These are phyloP conservation scores for Odontamblyopus lacepedii DNA, from an alignment of 2,797 vertebrate genomes.

Conservation along the genomic window DNA sequence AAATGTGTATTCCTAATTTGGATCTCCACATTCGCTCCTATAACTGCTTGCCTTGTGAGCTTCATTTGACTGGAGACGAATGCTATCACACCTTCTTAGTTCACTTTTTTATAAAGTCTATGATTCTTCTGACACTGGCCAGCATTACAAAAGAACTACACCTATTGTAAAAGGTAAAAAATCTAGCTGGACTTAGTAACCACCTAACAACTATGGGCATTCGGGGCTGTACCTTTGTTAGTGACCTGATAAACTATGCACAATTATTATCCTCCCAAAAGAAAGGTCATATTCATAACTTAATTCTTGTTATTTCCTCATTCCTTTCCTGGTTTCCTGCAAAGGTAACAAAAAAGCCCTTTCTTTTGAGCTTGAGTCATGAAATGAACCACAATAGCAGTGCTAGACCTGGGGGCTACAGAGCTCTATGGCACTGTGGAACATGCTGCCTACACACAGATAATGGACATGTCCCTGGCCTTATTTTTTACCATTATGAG, in stretches of 20 bases:
- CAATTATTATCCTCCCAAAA: neutral
- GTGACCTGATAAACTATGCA: neutral
- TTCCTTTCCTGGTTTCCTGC: constrained; percentile 35
- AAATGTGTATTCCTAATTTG: no score
- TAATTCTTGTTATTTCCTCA: constrained; percentile 32
- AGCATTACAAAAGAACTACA: neutral
- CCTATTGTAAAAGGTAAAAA: neutral
- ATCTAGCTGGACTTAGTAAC: neutral
- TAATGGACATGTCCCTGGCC: constrained; percentile 73
- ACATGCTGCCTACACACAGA: constrained; percentile 63
- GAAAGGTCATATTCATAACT: constrained; percentile 16
- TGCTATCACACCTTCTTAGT: no score
- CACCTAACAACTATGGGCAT: neutral
- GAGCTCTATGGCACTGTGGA: constrained; percentile 59
- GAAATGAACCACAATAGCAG: constrained; percentile 76
- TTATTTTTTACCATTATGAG: constrained; percentile 70
- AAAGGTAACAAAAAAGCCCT: constrained; percentile 33
- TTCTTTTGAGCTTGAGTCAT: constrained; percentile 67
- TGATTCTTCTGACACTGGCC: no score
- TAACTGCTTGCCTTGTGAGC: no score
- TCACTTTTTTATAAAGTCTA: no score
- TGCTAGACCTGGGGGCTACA: constrained; percentile 61
- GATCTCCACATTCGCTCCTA: no score
- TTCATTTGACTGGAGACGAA: no score
- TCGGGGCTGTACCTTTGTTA: neutral